Evolutionary conservation across 2,888 invertebrate genomes (phyloP), one percentile per base, ranked within the genome.

Genomic region (Chrysina gloriosa): DNA sequence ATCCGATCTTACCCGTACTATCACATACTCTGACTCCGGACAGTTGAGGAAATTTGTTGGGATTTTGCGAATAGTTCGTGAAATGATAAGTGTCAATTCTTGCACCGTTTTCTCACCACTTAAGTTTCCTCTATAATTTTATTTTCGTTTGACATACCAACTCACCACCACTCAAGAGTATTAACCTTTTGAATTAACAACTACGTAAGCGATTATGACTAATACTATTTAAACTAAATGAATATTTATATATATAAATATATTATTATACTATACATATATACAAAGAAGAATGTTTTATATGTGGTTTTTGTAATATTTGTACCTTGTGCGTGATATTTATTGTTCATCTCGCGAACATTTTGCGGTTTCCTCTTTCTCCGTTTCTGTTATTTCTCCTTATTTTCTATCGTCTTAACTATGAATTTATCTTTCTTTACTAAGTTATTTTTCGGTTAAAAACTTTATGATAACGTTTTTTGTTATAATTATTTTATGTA

Each of bases 231-330:
- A 61, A 61, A 42, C 42, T 29, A 61, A 61, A 42, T 36, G 29
- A 42, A 61, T 58, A 67, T 48, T 47, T 66, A 69, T 65, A 66
- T 69, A 66, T n/a, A n/a, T n/a, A n/a, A n/a, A n/a, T n/a, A n/a
- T 68, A 72, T 23, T 65, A 70, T 58, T 50, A 58, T 39, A 58
- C 39, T 39, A 42, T 61, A 61, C 27, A 50, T 50, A 42, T 27
- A 61, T 61, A 61, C 58, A 42, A 50, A 14, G 27, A 42, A 52
- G 16, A 61, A 42, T 56, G 58, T 76, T 77, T 77, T 78, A 73
- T 77, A 78, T 78, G 77, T 78, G 75, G 75, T 76, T 78, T 70
- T 75, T 77, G 76, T 78, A 76, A 77, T 78, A 74, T 78, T 79
- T 78, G 77, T 79, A 79, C 76, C 74, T 77, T 76, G 76, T 75